A percentile compares a stretch with the other conserved stretches of the same genome.
Evolutionary conservation across 2,113 vertebrate species (phyloP).

Genomic region (Indicator indicator): DNA sequence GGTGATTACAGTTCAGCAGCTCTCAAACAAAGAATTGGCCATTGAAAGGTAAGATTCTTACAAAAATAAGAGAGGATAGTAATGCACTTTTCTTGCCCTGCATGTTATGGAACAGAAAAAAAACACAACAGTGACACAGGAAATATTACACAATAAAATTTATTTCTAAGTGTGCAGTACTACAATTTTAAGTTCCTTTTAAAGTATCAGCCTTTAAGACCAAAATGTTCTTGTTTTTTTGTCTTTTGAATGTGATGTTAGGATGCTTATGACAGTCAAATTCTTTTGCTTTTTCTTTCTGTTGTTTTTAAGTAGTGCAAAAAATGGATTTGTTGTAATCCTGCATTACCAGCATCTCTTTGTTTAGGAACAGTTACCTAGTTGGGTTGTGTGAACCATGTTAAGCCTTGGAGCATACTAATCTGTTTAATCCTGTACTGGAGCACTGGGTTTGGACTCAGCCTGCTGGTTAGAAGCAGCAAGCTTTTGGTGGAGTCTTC

Average conservation of each 20-base stretch:
- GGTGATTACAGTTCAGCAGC: slow-evolving; percentile 92
- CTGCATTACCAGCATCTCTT: not conserved
- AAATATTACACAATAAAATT: not conserved
- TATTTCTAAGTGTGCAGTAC: not conserved
- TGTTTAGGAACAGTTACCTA: not conserved
- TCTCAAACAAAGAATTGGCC: slow-evolving; percentile 92
- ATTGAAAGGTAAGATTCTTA: slow-evolving; percentile 89
- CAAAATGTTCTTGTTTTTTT: not conserved
- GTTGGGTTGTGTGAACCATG: not conserved
- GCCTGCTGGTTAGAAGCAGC: not conserved
- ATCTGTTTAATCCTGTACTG: not conserved
- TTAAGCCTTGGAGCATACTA: not conserved
- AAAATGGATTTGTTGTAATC: not conserved
- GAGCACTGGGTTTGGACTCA: not conserved
- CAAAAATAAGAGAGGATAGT: not conserved
- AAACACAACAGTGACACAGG: not conserved
- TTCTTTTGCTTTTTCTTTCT: not conserved
- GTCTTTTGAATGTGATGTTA: not conserved
- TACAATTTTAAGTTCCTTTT: not conserved
- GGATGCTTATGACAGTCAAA: not conserved
- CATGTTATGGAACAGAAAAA: not conserved
- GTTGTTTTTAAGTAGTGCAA: not conserved
- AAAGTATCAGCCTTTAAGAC: not conserved
- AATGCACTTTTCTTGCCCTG: not conserved
- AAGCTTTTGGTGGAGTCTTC: not conserved